phyloP scores from a whole-genome alignment of 2,113 vertebrate species.

The Centropristis striata region DNA sequence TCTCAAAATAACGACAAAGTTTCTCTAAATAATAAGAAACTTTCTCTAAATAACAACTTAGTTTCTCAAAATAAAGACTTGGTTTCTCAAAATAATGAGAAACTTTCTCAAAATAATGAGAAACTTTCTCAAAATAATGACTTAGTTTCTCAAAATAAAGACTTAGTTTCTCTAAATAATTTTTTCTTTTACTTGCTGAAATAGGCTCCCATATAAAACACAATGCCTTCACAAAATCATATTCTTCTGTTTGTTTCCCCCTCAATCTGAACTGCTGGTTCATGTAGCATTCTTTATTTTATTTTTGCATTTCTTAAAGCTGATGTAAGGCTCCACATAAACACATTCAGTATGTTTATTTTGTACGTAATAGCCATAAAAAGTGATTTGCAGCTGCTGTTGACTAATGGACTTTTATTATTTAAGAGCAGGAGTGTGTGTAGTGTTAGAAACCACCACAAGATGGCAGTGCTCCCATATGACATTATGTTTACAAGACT shows the following conservation, averaged over 20 bases:
- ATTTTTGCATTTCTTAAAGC: background rate
- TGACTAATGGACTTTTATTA: background rate
- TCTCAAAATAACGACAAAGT: no score
- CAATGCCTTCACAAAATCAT: conserved; percentile 5
- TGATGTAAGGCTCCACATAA: background rate
- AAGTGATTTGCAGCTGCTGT: background rate
- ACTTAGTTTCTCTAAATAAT: no score
- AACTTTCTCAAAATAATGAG: no score
- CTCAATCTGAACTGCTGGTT: conserved; percentile 26
- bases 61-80: no score
- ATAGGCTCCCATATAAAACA: background rate
- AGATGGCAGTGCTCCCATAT: conserved; percentile 63
- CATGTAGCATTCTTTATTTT: conserved; percentile 9
- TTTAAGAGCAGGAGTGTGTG: conserved; percentile 20
- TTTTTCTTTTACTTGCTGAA: no score
- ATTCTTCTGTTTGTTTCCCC: background rate
- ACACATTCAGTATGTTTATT: conserved; percentile 16
- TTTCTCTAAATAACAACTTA: no score
- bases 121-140: no score
- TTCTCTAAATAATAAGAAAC: no score
- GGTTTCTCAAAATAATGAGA: no score
- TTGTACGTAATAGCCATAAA: conserved; percentile 9
- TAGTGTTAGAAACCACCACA: conserved; percentile 53
- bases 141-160: no score
- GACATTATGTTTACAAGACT: background rate